Base-by-base conservation (phyloP, 2,888 invertebrate species). In the Tyria jacobaeae region DNA sequence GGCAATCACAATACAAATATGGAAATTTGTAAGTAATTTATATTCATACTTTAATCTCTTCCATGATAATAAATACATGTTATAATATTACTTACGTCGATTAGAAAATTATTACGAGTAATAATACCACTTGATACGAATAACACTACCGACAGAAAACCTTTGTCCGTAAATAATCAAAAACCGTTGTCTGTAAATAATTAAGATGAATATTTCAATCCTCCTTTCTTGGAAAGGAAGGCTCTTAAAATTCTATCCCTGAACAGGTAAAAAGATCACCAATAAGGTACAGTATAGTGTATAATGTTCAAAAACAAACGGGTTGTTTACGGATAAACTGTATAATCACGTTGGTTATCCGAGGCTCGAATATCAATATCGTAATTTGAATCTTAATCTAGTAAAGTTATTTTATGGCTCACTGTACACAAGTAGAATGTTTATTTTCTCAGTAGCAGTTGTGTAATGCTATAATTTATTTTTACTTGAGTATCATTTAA, bases 261-360 rank as follows among this genome's bases (percentile, higher is more conserved):
- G 17, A n/a, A 14, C 21, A 44, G 44, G 44, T 44, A 31, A 44
- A 55, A 44, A 34, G 0, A 37, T 54, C 41, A 39, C 39, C 17
- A 41, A 54, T 54, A 39, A 54, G 6, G 17, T 12, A 41, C 6
- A 6, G 12, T 24, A 12, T 17, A 4, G 25, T 6, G 9, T 3
- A 41, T 27, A 54, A 54, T 54, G 17, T 41, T 54, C 12, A 41
- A 54, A 54, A 54, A 41, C 53, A 41, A 54, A 17, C 51, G 39
- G 25, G 44, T 39, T 57, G 27, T 39, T 48, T 48, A 48, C 17
- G 35, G 3, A 24, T n/a, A 17, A 56, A 25, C 47, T 44, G 41
- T 41, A 35, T 35, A 39, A 54, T 41, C 27, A 17, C 27, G 12
- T 1, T 39, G 24, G 39, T 39, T 53, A n/a, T 37, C 25, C 25